A percentile compares a stretch with the other conserved stretches of the same genome.
Conservation (phyloP, 2,888 invertebrate species). For the Eupeodes luniger region DNA sequence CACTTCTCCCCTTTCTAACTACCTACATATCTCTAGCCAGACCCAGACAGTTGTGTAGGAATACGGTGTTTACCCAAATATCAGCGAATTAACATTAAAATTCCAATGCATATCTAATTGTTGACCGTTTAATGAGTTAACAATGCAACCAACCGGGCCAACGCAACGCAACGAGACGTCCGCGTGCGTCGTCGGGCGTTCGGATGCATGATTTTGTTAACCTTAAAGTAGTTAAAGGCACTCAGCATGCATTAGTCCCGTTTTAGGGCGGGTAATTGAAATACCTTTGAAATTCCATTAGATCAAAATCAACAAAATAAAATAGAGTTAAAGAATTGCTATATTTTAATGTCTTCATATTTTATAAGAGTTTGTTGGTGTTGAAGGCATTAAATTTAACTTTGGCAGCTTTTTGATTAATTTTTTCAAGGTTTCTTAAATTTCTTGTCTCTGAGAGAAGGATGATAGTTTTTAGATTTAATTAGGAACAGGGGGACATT, state of each 20-base stretch:
- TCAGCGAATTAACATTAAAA: conserved; percentile 74
- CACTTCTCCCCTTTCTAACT: not conserved
- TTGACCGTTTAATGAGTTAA: conserved; percentile 74
- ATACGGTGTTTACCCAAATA: conserved; percentile 70
- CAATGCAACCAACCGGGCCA: conserved; percentile 47
- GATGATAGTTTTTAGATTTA: no score
- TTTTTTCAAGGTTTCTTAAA: no score
- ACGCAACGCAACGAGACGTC: not conserved
- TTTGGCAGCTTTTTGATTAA: not conserved
- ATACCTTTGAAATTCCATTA: conserved; percentile 67
- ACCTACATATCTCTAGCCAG: conserved; percentile 45
- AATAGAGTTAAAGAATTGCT: not conserved
- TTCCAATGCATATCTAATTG: conserved; percentile 75
- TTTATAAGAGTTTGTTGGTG: not conserved
- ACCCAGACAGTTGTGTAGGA: conserved; percentile 1
- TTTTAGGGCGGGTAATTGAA: conserved; percentile 68
- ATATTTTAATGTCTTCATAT: not conserved
- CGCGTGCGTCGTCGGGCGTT: no score
- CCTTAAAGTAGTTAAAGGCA: conserved; percentile 22
- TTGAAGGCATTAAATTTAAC: not conserved
- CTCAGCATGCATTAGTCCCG: conserved; percentile 39
- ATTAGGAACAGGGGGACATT: no score
- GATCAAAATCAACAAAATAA: conserved; percentile 41
- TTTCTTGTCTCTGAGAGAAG: no score
- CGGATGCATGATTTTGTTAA: conserved; percentile 34